These are phyloP conservation scores for Darevskia mixta DNA, from an alignment of 2,797 vertebrate species.

Conservation along the genomic window DNA sequence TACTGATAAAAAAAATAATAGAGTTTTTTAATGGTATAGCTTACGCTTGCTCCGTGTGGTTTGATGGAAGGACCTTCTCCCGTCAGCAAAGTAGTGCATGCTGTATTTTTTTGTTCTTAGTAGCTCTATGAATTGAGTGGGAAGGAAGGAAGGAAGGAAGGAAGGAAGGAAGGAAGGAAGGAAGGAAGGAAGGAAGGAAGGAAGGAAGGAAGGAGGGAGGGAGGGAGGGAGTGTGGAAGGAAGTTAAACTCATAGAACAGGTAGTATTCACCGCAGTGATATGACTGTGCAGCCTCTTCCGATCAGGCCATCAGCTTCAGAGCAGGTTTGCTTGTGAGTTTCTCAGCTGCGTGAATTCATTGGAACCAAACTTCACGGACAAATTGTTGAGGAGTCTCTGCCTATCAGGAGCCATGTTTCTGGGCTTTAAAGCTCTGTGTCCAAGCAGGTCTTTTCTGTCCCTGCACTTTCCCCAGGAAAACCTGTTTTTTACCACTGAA, in stretches of 20 bases:
- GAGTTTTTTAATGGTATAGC: background rate
- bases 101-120: background rate
- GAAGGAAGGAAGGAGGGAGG: no score
- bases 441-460: no score
- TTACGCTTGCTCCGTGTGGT: background rate
- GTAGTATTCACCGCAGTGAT: background rate
- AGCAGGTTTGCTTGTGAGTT: constrained; percentile 53
- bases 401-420: no score
- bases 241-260: constrained; percentile 41
- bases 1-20: background rate
- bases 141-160: background rate
- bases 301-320: background rate
- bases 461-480: no score
- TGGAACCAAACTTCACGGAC: background rate
- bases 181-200: background rate
- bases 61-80: background rate
- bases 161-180: background rate
- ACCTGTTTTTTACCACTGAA: no score
- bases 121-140: background rate
- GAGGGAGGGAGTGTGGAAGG: constrained; percentile 10
- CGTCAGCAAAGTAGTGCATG: background rate
- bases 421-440: no score
- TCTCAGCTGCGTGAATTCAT: background rate
- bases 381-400: background rate
- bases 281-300: background rate